Conservation (phyloP, 1,140 invertebrate species). For the Zaprionus inermis region DNA sequence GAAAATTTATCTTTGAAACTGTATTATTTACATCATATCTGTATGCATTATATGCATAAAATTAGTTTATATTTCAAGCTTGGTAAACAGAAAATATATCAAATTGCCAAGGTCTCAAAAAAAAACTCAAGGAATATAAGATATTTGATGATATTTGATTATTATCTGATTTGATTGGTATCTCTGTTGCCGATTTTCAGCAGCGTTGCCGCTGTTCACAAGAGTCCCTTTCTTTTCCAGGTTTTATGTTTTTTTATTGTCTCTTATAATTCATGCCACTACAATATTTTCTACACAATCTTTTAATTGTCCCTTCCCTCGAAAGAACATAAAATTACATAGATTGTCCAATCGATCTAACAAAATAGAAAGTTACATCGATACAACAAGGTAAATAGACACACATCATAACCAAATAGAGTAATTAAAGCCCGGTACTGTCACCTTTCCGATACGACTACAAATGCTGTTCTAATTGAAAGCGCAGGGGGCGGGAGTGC, state of each 20-base stretch:
- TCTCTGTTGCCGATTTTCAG: not conserved
- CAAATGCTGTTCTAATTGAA: constrained; percentile 33
- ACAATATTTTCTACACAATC: not conserved
- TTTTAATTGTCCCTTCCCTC: not conserved
- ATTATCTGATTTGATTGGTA: too few species aligned
- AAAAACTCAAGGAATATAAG: too few species aligned
- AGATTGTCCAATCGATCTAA: constrained; percentile 37
- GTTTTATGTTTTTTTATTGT: too few species aligned
- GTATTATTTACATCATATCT: too few species aligned
- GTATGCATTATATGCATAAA: too few species aligned
- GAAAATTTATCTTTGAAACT: not conserved
- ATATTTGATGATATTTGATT: too few species aligned
- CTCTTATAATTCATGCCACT: too few species aligned
- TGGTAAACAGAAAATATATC: too few species aligned
- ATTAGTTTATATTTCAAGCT: too few species aligned
- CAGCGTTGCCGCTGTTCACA: not conserved
- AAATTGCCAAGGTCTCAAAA: too few species aligned
- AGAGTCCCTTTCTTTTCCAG: not conserved
- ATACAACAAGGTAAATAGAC: constrained; percentile 8
- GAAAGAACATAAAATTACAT: not conserved
- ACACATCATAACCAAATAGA: constrained; percentile 21
- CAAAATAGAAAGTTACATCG: constrained; percentile 45
- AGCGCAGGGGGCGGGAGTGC: not conserved
- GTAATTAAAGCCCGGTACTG: constrained; percentile 48
- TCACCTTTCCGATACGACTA: constrained; percentile 21